A percentile compares a stretch with the other conserved stretches of the same genome.
Conservation (phyloP, 2,797 vertebrate genomes). For the Onychomys torridus region DNA sequence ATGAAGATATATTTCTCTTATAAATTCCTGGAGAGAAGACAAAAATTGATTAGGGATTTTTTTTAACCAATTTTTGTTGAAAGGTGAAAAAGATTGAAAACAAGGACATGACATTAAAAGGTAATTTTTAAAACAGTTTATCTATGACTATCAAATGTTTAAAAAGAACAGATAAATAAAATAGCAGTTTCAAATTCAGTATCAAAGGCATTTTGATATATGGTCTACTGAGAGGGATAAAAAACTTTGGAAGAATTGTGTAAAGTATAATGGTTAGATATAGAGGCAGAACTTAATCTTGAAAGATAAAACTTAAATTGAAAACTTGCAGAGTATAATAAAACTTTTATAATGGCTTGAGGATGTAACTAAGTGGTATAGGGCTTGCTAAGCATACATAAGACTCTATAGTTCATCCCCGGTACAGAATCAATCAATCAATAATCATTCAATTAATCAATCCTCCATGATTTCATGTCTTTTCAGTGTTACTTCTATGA, state of each 20-base stretch:
- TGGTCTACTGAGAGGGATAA: background rate
- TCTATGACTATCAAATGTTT: slow-evolving; percentile 26
- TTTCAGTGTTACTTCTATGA: background rate
- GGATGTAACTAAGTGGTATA: background rate
- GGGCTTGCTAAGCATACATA: background rate
- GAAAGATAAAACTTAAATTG: background rate
- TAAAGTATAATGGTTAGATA: background rate
- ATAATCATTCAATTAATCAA: background rate
- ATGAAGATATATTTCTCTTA: slow-evolving; percentile 64
- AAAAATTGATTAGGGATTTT: slow-evolving; percentile 62
- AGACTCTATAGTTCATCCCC: background rate
- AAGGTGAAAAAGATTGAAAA: slow-evolving; percentile 63
- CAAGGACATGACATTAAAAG: background rate
- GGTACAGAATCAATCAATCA: background rate
- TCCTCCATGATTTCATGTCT: background rate
- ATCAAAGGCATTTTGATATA: slow-evolving; percentile 35
- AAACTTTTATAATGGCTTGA: background rate
- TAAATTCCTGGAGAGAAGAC: slow-evolving; percentile 62
- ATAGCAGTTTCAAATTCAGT: slow-evolving; percentile 22
- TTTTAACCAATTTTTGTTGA: slow-evolving; percentile 38
- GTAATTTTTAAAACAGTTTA: slow-evolving; percentile 5
- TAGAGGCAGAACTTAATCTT: background rate
- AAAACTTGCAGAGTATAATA: background rate
- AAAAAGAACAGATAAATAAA: slow-evolving; percentile 26
- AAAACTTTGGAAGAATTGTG: slow-evolving; percentile 31